Percentiles rank a stretch among this genome's conserved stretches.
Evolutionary conservation across 2,797 vertebrate genomes (phyloP).

Genomic region (Vireo griseus): DNA sequence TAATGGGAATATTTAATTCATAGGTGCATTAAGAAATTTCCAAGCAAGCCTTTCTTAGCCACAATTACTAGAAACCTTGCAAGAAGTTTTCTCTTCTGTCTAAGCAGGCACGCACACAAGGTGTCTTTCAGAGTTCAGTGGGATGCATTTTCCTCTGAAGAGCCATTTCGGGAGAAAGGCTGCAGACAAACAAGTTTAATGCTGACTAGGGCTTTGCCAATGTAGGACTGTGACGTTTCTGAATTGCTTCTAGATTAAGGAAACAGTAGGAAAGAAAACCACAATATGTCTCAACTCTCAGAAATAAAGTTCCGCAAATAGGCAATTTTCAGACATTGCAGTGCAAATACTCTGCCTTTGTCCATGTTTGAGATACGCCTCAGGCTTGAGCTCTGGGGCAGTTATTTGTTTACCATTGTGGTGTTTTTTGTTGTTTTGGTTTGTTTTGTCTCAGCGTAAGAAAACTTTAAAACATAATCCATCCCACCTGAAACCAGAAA

Average conservation of each 20-base stretch:
- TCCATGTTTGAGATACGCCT: not conserved
- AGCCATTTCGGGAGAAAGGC: rapidly evolving
- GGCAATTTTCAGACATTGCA: not conserved
- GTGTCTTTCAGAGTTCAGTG: not conserved
- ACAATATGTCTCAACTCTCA: not conserved
- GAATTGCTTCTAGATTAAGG: not conserved
- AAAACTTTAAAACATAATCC: not conserved
- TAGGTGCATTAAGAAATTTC: not conserved
- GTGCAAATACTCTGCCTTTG: not conserved
- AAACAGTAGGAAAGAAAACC: constrained; percentile 1
- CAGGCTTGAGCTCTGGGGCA: not conserved
- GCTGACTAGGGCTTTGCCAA: not conserved
- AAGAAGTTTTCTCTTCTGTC: not conserved
- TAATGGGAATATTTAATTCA: not conserved
- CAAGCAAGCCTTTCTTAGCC: not conserved
- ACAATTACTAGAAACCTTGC: not conserved
- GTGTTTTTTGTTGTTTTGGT: not conserved
- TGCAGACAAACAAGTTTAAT: not conserved
- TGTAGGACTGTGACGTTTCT: not conserved
- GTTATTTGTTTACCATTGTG: not conserved
- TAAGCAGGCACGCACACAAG: not conserved
- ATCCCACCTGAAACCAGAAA: not conserved
- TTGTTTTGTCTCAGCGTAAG: not conserved
- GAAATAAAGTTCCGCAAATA: not conserved
- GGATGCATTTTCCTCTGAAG: not conserved